Evolutionary conservation across 2,888 invertebrate genomes (phyloP), one percentile per base, ranked within the genome.

Genomic region (Diarsia rubi): DNA sequence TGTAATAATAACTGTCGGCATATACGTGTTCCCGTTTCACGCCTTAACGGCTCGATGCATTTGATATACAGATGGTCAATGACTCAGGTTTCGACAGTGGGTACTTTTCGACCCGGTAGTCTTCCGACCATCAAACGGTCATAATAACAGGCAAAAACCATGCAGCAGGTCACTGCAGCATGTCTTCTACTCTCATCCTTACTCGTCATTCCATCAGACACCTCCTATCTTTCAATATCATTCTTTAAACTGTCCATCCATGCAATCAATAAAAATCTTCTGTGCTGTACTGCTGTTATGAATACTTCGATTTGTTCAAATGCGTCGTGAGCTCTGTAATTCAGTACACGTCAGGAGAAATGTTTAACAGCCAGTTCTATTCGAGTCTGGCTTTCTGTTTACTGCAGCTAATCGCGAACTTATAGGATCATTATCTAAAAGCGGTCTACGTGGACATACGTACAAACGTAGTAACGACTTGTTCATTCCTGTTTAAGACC

Each of bases 401-500:
- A 52, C 65, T 81, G 64, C 27, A 31, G 59, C 65, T 60, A 60
- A 66, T 69, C 59, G 70, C 77, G 44, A 75, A 78, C 73, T 78
- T 81, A 78, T 76, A 52, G 76, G 79, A 82, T 82, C 78, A 88
- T 87, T 87, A 80, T 81, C 76, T 78, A 44, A 78, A 82, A 70
- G 77, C 73, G 67, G 63, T 45, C 73, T 82, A 79, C 77, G 69
- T 79, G 79, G 66, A 74, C 83, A 77, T 69, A 73, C 76, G 76
- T 81, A 84, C 69, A 71, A 78, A 71, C 69, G 71, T 77, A 81
- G 80, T 84, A 87, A 87, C 78, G 73, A 78, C 82, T 82, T 75
- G 86, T 84, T 87, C 82, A 77, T 82, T 79, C 80, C 82, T 74
- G 85, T 88, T 87, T 83, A 84, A 82, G 84, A 88, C 81, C 75